These are phyloP conservation scores for Busseola fusca DNA, from an alignment of 2,888 invertebrate species.

Conservation along the genomic window DNA sequence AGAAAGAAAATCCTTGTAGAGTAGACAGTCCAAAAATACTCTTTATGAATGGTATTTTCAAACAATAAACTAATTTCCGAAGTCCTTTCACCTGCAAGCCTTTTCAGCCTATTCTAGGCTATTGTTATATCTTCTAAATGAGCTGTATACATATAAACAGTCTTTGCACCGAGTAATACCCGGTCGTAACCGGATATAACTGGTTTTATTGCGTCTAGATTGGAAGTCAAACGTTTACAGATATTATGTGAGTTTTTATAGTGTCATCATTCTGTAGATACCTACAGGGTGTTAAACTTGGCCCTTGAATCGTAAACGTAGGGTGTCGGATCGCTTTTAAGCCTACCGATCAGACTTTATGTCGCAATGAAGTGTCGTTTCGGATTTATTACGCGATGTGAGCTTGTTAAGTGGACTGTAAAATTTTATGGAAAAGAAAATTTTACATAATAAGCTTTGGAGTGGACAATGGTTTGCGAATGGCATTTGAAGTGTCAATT, in stretches of 20 bases:
- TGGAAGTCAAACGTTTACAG: constrained; percentile 83
- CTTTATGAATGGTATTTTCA: constrained; percentile 1
- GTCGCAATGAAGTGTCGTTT: constrained; percentile 79
- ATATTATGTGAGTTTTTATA: constrained; percentile 83
- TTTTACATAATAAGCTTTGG: constrained; percentile 64
- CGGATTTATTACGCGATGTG: constrained; percentile 76
- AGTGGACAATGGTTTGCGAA: constrained; percentile 44
- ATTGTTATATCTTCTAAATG: constrained; percentile 19
- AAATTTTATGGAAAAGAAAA: constrained; percentile 66
- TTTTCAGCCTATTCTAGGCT: constrained; percentile 6
- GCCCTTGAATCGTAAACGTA: constrained; percentile 82
- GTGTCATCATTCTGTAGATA: constrained; percentile 79
- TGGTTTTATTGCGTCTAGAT: constrained; percentile 71
- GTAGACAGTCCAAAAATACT: not conserved
- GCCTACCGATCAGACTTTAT: constrained; percentile 84
- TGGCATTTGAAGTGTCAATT: not conserved
- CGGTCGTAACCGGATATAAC: constrained; percentile 66
- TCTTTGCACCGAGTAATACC: constrained; percentile 59
- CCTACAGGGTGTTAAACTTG: constrained; percentile 78
- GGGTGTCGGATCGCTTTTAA: constrained; percentile 76
- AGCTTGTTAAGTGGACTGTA: constrained; percentile 75
- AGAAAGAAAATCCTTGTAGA: not conserved
- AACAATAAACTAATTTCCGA: constrained; percentile 8
- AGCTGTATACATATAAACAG: constrained; percentile 41
- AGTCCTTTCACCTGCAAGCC: not conserved